Evolutionary conservation across 64 coral and sea anemone genomes (phyloP), one percentile per base, ranked within the genome.

Genomic region (Montipora capricornis): DNA sequence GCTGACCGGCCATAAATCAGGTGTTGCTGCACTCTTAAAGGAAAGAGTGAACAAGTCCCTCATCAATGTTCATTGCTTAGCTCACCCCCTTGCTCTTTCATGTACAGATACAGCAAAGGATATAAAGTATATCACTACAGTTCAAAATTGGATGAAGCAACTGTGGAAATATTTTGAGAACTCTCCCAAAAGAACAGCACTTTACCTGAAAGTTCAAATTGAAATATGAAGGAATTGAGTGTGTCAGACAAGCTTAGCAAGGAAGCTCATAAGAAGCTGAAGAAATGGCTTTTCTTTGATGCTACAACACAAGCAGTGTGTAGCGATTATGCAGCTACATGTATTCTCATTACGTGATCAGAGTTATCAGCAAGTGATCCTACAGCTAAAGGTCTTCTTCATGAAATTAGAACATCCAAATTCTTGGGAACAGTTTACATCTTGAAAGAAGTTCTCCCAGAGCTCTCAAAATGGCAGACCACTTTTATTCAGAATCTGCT

Each of bases 291-390:
- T 74, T 74, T 20, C 71, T 74, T 74, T 74, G 71, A 74, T 74
- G 71, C 71, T 74, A 8, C 71, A 74, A 74, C 71, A 74, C 71
- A 74, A 74, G 71, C 71, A 74, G 71, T 74, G 71, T 74, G 6
- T 74, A 19, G 3, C 19, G 71, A 74, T 74, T 74, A 74, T 74
- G 71, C 19, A 74, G 71, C 71, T 74, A 29, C 29, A 29, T 29
- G 29, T 29, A 29, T 74, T 74, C 71, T 74, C 24, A 74, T 74
- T 74, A 74, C 19, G 3, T 20, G 19, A 16, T 29, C 71, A 74
- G 71, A 74, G 71, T 74, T 74, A 74, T 74, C 71, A 74, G 71
- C 71, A 74, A 74, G 71, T 76, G 74, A 76, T 76, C 74, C 74
- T 76, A 76, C 74, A 45, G 74, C 74, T 76, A 45, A 76, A 76